phyloP scores from a whole-genome alignment of 2,888 invertebrate species.

The Brachyopa scutellaris region DNA sequence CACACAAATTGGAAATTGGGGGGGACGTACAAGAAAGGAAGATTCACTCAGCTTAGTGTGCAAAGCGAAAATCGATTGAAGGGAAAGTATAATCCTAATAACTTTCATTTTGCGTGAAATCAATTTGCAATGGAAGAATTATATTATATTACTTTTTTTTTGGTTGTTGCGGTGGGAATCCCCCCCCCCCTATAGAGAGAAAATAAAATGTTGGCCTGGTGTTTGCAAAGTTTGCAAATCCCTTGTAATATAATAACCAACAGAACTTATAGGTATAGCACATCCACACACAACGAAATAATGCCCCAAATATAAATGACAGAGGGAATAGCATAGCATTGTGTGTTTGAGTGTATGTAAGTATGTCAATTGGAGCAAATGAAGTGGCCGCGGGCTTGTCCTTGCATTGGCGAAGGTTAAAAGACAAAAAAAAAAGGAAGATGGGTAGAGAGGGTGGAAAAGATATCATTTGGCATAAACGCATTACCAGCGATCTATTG shows the following conservation, averaged over 20 bases:
- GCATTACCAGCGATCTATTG: constrained; percentile 72
- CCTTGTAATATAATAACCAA: constrained; percentile 67
- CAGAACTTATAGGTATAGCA: constrained; percentile 1
- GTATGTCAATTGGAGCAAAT: constrained; percentile 57
- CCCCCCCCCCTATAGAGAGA: neutral
- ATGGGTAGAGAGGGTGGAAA: constrained; percentile 3
- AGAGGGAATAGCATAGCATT: constrained; percentile 9
- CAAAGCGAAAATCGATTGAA: constrained; percentile 68
- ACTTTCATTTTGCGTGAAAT: constrained; percentile 73
- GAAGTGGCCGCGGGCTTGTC: constrained; percentile 57
- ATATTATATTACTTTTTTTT: constrained; percentile 54
- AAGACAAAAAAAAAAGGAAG: neutral
- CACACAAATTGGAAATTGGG: constrained; percentile 54
- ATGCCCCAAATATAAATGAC: constrained; percentile 48
- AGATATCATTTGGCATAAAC: constrained; percentile 69
- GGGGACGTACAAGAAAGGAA: constrained; percentile 22
- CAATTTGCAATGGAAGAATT: constrained; percentile 72
- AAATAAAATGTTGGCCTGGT: constrained; percentile 41
- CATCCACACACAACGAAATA: neutral
- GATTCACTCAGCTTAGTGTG: constrained; percentile 48
- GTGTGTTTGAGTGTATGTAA: constrained; percentile 57
- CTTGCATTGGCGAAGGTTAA: constrained; percentile 42
- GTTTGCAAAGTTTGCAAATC: constrained; percentile 70
- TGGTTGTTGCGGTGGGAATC: neutral
- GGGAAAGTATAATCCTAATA: constrained; percentile 71